A percentile compares a stretch with the other conserved stretches of the same genome.
These are phyloP conservation scores for Microplitis manilae DNA, from an alignment of 2,888 invertebrate species.

Conservation along the genomic window DNA sequence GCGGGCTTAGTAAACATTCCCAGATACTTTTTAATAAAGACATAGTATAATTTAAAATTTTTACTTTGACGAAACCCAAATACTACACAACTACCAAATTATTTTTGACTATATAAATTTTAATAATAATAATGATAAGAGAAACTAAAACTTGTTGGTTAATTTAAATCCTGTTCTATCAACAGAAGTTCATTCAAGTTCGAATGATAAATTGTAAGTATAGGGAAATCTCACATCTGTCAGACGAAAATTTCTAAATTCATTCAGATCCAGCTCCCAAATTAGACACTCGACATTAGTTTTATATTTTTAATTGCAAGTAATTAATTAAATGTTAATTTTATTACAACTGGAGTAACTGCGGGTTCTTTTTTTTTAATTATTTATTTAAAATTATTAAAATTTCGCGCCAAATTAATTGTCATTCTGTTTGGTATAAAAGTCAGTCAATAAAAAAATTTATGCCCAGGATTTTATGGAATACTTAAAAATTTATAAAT, in stretches of 20 bases:
- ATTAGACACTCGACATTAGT: too few species aligned
- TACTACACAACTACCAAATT: neutral
- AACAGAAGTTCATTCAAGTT: conserved; percentile 5
- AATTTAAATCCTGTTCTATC: neutral
- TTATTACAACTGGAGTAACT: too few species aligned
- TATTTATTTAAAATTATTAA: too few species aligned
- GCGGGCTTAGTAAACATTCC: conserved; percentile 81
- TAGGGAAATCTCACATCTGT: conserved; percentile 2
- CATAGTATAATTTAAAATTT: conserved; percentile 24
- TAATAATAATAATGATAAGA: neutral
- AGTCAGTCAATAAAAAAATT: too few species aligned
- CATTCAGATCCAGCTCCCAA: too few species aligned
- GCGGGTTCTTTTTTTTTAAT: too few species aligned
- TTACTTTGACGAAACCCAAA: conserved; percentile 10
- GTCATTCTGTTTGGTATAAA: too few species aligned
- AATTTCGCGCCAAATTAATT: too few species aligned
- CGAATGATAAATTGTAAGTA: neutral
- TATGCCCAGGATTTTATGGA: too few species aligned
- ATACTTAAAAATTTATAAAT: neutral
- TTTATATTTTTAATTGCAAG: too few species aligned
- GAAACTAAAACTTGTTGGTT: neutral
- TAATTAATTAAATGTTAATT: too few species aligned
- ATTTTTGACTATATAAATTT: neutral
- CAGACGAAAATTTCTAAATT: too few species aligned
- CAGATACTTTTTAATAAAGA: conserved; percentile 69